phyloP scores from a whole-genome alignment of 2,888 invertebrate genomes.

The Tenthredo distinguenda region DNA sequence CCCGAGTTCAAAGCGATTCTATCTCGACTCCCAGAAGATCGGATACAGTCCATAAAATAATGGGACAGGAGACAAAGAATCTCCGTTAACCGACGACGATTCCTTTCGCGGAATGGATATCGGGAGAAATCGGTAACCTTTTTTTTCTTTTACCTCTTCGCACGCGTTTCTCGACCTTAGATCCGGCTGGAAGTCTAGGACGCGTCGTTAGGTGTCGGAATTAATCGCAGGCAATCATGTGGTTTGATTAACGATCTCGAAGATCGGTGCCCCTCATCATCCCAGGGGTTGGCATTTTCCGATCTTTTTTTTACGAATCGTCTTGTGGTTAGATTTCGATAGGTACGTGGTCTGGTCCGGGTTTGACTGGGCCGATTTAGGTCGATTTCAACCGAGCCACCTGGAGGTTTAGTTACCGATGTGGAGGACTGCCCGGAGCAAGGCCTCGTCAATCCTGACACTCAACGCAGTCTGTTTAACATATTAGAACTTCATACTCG shows the following conservation, averaged over 20 bases:
- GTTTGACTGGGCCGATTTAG: constrained; percentile 16
- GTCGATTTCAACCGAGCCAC: constrained; percentile 39
- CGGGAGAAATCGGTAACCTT: constrained; percentile 25
- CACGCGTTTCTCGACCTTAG: not conserved
- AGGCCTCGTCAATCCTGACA: constrained; percentile 52
- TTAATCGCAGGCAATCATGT: not conserved
- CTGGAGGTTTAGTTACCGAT: constrained; percentile 26
- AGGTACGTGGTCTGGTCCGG: not conserved
- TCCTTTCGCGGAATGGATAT: not conserved
- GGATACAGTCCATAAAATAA: not conserved
- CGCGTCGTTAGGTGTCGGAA: not conserved
- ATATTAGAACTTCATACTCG: constrained; percentile 17
- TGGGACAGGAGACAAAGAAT: not conserved
- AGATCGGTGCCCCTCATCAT: not conserved
- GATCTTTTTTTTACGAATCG: not conserved
- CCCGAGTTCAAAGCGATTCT: not conserved
- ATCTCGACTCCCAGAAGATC: not conserved
- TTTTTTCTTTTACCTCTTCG: not conserved
- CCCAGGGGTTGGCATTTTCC: not conserved
- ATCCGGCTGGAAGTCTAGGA: constrained; percentile 5
- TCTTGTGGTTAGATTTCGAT: not conserved
- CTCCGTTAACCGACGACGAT: not conserved
- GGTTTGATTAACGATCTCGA: not conserved
- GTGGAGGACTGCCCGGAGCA: constrained; percentile 45
- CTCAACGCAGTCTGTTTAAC: constrained; percentile 28